Percentiles rank a stretch among this genome's conserved stretches.
Evolutionary conservation across 2,888 invertebrate species (phyloP).

Genomic region (Cephus rjabovi): DNA sequence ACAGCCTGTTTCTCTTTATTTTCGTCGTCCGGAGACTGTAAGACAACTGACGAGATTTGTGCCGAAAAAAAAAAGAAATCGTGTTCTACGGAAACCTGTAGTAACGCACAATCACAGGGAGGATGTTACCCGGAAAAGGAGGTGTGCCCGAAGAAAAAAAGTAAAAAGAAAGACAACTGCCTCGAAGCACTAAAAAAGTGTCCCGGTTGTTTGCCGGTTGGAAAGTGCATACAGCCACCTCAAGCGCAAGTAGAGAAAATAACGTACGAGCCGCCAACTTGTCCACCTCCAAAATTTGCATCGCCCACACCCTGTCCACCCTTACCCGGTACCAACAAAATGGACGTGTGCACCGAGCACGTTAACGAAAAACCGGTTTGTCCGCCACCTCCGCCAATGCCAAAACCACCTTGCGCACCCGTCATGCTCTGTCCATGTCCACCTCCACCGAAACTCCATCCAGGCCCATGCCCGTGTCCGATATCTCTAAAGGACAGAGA

Average conservation of each 20-base stretch:
- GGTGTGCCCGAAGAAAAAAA: constrained; percentile 18
- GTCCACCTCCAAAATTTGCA: constrained; percentile 38
- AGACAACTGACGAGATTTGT: constrained; percentile 32
- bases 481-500: neutral
- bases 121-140: constrained; percentile 28
- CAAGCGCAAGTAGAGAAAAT: constrained; percentile 35
- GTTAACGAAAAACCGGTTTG: neutral
- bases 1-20: neutral
- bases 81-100: neutral
- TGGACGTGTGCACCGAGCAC: neutral
- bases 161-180: neutral
- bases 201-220: constrained; percentile 17
- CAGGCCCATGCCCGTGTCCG: constrained; percentile 49
- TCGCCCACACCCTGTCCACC: constrained; percentile 27
- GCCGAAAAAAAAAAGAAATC: constrained; percentile 8
- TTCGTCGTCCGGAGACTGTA: constrained; percentile 19
- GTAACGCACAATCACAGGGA: constrained; percentile 14
- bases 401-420: constrained; percentile 48
- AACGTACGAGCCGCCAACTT: constrained; percentile 33
- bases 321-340: neutral
- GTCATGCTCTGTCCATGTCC: constrained; percentile 48
- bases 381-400: constrained; percentile 37
- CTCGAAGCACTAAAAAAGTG: neutral
- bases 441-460: constrained; percentile 52
- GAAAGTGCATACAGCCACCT: constrained; percentile 21